phyloP scores from a whole-genome alignment of 1,140 invertebrate genomes.

The Berghia stephanieae region DNA sequence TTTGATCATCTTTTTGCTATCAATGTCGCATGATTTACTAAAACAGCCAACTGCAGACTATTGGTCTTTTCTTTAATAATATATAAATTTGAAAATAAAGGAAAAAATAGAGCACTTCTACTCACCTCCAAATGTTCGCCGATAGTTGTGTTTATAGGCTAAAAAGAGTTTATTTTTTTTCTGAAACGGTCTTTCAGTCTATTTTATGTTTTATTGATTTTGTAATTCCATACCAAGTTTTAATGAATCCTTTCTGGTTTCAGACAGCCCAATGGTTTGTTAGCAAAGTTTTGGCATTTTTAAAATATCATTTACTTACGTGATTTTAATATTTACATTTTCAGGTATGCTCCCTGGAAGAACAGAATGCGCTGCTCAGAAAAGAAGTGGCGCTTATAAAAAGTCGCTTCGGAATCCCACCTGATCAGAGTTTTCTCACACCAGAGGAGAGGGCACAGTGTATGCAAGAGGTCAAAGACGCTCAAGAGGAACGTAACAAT shows the following conservation, averaged over 20 bases:
- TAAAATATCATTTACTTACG: slow-evolving; percentile 36
- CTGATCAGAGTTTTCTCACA: slow-evolving; percentile 38
- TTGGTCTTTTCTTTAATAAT: no score
- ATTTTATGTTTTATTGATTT: not conserved
- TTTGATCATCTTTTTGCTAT: no score
- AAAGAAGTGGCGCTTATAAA: slow-evolving; percentile 90
- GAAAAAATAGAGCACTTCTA: no score
- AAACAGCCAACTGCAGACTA: no score
- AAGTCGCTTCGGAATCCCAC: slow-evolving; percentile 85
- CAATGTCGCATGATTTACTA: no score
- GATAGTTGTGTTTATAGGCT: no score
- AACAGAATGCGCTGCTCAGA: slow-evolving; percentile 92
- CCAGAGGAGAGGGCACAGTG: slow-evolving; percentile 37
- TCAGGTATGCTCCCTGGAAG: slow-evolving; percentile 73
- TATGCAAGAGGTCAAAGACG: slow-evolving; percentile 27
- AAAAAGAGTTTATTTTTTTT: not conserved
- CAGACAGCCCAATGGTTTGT: slow-evolving; percentile 85
- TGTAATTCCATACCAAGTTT: not conserved
- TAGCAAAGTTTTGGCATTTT: slow-evolving; percentile 84
- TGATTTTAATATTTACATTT: not conserved
- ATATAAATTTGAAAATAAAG: no score
- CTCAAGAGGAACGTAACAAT: not conserved
- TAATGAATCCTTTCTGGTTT: no score
- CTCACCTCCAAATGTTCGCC: no score
- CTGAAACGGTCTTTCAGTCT: not conserved